Percentiles rank a stretch among this genome's conserved stretches.
These are phyloP conservation scores for Acleris literana DNA, from an alignment of 2,888 invertebrate species.

Conservation along the genomic window DNA sequence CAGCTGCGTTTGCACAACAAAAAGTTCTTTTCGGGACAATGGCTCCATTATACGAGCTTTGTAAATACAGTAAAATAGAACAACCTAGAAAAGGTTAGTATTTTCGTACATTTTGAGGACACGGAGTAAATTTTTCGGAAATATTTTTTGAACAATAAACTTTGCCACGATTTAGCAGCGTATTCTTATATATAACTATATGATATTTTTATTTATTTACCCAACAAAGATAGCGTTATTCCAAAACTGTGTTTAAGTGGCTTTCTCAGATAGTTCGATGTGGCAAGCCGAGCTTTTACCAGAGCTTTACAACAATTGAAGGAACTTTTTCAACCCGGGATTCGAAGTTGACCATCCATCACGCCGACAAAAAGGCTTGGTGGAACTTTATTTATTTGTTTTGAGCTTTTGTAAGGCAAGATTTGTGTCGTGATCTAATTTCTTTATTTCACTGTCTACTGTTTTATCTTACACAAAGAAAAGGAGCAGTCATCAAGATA, in stretches of 20 bases:
- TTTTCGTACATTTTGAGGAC: not conserved
- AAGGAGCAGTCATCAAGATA: too few relatives aligned
- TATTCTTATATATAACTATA: too few relatives aligned
- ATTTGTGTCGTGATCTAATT: not conserved
- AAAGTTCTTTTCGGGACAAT: slow-evolving; percentile 35
- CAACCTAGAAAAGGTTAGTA: slow-evolving; percentile 6
- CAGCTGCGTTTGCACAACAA: slow-evolving; percentile 34
- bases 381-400: slow-evolving; percentile 13
- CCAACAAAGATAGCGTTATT: not conserved
- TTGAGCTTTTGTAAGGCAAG: not conserved
- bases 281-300: slow-evolving; percentile 11
- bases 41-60: slow-evolving; percentile 25
- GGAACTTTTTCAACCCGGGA: slow-evolving; percentile 14
- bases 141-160: too few relatives aligned
- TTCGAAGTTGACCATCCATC: slow-evolving; percentile 13
- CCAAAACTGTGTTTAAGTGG: slow-evolving; percentile 16
- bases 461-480: too few relatives aligned
- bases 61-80: slow-evolving; percentile 14
- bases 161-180: too few relatives aligned
- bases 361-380: slow-evolving; percentile 15
- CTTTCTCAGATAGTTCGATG: slow-evolving; percentile 3
- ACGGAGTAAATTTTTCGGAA: too few relatives aligned
- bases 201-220: not conserved
- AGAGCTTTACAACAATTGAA: slow-evolving; percentile 7
- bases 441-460: too few relatives aligned